These are phyloP conservation scores for Pilophorus perplexus DNA, from an alignment of 2,888 invertebrate genomes.

Conservation along the genomic window DNA sequence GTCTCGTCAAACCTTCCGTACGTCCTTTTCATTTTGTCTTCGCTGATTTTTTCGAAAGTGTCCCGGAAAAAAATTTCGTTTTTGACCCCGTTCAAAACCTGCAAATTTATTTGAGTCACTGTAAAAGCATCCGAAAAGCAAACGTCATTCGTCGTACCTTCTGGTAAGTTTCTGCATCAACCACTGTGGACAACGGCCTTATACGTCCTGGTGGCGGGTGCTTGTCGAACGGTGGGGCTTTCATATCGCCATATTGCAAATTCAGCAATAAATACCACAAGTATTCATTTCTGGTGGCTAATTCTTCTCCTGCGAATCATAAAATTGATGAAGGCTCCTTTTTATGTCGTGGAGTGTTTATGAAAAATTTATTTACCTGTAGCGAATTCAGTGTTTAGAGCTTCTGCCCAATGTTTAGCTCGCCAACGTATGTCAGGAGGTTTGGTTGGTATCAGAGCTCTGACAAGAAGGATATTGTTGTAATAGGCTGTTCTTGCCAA, in stretches of 20 bases:
- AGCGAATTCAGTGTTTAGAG: neutral
- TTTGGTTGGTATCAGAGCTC: conserved; percentile 13
- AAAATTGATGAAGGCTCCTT: neutral
- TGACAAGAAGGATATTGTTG: conserved; percentile 31
- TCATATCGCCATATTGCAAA: conserved; percentile 4
- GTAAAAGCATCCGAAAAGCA: too few relatives aligned
- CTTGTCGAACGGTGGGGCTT: conserved; percentile 2
- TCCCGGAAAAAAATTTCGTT: conserved; percentile 29
- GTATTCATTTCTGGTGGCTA: conserved; percentile 26
- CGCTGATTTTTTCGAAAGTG: conserved; percentile 1
- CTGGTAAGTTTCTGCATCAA: neutral
- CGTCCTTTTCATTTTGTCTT: neutral
- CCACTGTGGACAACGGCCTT: conserved; percentile 4
- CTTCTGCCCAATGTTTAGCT: conserved; percentile 15
- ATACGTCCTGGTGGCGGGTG: neutral
- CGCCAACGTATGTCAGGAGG: conserved; percentile 17
- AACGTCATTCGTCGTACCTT: conserved; percentile 15
- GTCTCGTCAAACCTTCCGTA: too few relatives aligned
- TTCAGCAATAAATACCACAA: conserved; percentile 19
- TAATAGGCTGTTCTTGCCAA: conserved; percentile 13
- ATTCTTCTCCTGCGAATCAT: too few relatives aligned
- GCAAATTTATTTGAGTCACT: neutral
- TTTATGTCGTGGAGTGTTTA: too few relatives aligned
- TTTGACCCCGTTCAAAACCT: conserved; percentile 23
- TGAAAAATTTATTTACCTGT: too few relatives aligned